Percentiles rank a stretch among this genome's conserved stretches.
Conservation (phyloP, 2,797 vertebrate genomes). For the Sylvia borin region DNA sequence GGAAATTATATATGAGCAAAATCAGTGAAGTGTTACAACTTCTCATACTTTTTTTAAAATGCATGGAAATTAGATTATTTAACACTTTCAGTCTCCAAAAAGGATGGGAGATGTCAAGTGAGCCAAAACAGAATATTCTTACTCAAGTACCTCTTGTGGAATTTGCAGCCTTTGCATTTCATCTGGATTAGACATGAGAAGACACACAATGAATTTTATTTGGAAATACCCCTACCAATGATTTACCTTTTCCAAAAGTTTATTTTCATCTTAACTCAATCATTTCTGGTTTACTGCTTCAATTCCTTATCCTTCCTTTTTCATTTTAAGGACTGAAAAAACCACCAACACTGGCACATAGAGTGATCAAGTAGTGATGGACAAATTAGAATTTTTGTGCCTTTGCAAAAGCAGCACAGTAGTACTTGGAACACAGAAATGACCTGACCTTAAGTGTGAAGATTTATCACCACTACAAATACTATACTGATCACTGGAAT, state of each 20-base stretch:
- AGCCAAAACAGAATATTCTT: not conserved
- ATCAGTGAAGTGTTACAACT: not conserved
- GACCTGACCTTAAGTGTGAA: not conserved
- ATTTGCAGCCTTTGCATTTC: not conserved
- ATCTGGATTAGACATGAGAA: not conserved
- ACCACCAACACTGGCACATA: not conserved
- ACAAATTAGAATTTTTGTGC: not conserved
- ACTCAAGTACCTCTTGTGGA: not conserved
- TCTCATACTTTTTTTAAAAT: not conserved
- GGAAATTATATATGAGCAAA: slow-evolving; percentile 7
- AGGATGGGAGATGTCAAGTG: not conserved
- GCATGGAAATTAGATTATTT: not conserved
- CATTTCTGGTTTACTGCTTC: not conserved
- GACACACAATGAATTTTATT: not conserved
- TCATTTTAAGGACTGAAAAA: not conserved
- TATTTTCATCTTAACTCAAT: not conserved
- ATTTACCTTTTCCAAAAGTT: not conserved
- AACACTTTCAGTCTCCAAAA: not conserved
- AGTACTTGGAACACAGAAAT: not conserved
- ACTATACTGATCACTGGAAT: not conserved
- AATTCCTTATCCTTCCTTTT: not conserved
- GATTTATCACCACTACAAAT: not conserved
- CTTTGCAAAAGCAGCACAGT: not conserved
- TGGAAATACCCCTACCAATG: not conserved
- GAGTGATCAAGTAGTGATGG: not conserved